Evolutionary conservation across 2,888 invertebrate species (phyloP).

Genomic region (Ormia ochracea): DNA sequence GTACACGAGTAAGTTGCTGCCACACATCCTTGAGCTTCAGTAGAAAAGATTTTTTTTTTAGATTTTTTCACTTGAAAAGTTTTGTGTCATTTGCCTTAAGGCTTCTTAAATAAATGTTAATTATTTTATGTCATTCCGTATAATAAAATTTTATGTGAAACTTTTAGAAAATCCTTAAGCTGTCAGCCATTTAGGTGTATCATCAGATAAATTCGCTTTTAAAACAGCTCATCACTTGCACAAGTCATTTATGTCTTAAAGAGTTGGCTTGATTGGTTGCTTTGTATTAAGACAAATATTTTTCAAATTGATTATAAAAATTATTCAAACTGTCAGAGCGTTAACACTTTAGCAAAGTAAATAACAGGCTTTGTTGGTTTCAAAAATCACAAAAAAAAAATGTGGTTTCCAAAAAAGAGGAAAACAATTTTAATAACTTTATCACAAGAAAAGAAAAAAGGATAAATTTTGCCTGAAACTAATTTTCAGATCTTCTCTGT

Average conservation of each 20-base stretch:
- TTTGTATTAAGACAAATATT: conserved; percentile 24
- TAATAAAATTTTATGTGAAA: conserved; percentile 50
- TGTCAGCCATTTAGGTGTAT: conserved; percentile 4
- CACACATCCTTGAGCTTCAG: conserved; percentile 31
- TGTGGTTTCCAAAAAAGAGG: too few relatives aligned
- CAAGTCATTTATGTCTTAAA: not conserved
- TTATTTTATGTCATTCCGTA: conserved; percentile 59
- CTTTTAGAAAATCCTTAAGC: conserved; percentile 18
- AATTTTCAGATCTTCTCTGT: too few relatives aligned
- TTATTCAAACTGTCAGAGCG: conserved; percentile 53
- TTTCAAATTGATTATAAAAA: conserved; percentile 54
- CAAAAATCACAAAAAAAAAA: not conserved
- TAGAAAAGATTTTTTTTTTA: not conserved
- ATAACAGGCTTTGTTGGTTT: conserved; percentile 7
- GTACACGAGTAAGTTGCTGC: not conserved
- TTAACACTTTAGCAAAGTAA: conserved; percentile 36
- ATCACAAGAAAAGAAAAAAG: not conserved
- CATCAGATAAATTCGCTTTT: not conserved
- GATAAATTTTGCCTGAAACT: not conserved
- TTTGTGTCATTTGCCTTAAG: conserved; percentile 45
- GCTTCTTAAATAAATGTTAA: conserved; percentile 44
- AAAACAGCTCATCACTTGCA: not conserved
- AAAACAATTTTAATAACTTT: conserved; percentile 31
- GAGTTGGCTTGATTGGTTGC: not conserved
- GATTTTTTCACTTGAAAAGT: conserved; percentile 16